Conservation (phyloP, 2,888 invertebrate genomes). For the Coelopa pilipes region DNA sequence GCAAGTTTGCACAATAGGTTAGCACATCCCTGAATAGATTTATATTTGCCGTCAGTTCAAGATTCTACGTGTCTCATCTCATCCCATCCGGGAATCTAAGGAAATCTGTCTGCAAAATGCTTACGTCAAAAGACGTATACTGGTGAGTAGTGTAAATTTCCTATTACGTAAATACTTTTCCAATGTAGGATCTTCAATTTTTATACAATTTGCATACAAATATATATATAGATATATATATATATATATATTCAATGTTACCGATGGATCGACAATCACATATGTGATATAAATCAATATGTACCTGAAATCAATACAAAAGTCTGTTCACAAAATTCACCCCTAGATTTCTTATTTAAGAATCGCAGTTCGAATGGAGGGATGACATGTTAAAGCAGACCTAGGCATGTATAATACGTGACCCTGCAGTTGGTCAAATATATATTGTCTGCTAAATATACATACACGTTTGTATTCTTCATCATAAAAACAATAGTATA, state of each 20-base stretch:
- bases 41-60: background rate
- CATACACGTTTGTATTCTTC: too few relatives aligned
- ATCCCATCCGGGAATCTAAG: conserved; percentile 5
- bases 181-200: too few relatives aligned
- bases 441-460: too few relatives aligned
- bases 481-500: too few relatives aligned
- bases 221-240: too few relatives aligned
- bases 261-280: background rate
- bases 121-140: conserved; percentile 44
- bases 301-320: background rate
- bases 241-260: background rate
- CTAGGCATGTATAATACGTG: too few relatives aligned
- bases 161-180: conserved; percentile 18
- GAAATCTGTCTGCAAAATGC: conserved; percentile 36
- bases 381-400: too few relatives aligned
- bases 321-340: background rate
- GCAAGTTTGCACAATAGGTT: background rate
- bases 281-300: conserved; percentile 10
- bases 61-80: too few relatives aligned
- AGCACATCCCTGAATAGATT: background rate
- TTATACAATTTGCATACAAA: too few relatives aligned
- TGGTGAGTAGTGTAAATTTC: conserved; percentile 41
- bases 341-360: background rate
- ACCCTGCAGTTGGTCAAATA: too few relatives aligned
- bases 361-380: background rate